Base-by-base conservation (phyloP, 2,797 vertebrate species). In the Gouania willdenowi region DNA sequence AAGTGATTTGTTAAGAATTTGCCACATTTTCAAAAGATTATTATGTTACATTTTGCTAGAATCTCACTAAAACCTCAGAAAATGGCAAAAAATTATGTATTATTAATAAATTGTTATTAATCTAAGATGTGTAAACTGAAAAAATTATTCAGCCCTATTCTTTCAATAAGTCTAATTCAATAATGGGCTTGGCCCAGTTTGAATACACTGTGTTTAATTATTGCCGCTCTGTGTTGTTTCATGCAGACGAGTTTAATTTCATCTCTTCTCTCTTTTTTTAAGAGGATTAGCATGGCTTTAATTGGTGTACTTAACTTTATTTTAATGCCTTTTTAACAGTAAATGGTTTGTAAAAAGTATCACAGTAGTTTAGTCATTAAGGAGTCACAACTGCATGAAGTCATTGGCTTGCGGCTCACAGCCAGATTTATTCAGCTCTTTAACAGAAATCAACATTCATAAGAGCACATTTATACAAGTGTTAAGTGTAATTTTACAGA, bases 191-290 rank as follows among this genome's bases (percentile, higher is more conserved):
- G 24, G 40, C 61, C 55, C 49, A 77, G 59, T 74, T 42, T 62
- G 57, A 42, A 51, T 70, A 63, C 43, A 51, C 73, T 62, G 23
- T 38, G 29, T 62, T 40, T 73, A 47, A 66, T 63, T 67, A 39
- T 46, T 73, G 67, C 43, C 47, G 56, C 41, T 45, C 45, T 36
- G 14, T 47, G 44, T 40, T 70, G 57, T 67, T 64, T 51, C 71
- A 59, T 36, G 61, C 51, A 65, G 57, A 46, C 70, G 57, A 48
- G 47, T 66, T 70, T 38, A 62, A 61, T 71, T 76, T 63, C 45
- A 51, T 25, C 56, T 42, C 48, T 71, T 79, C 75, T 45, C 51
- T 25, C 56, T 42, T 48, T 71, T 79, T 75, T 51, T 59, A 39
- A 43, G 31, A 45, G 37, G 59, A 37, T 56, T 66, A 63, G 38